These are phyloP conservation scores for Apis cerana DNA, from an alignment of 1,140 invertebrate species.

Conservation along the genomic window DNA sequence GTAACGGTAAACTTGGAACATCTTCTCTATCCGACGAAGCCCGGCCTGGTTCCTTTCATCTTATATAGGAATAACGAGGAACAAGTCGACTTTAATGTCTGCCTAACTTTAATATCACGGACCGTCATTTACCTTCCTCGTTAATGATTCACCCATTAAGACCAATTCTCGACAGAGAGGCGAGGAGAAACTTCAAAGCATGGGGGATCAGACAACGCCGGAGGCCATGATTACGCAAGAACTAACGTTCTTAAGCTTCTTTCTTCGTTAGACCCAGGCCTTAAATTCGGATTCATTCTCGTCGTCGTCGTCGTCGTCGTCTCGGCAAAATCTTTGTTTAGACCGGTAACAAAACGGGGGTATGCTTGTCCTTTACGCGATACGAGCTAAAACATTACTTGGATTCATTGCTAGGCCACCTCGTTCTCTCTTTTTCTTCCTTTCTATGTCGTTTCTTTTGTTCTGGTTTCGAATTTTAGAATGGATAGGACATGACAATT, in stretches of 20 bases:
- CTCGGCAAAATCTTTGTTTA: constrained; percentile 10
- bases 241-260: constrained; percentile 40
- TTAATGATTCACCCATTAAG: constrained; percentile 57
- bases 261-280: not conserved
- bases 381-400: not conserved
- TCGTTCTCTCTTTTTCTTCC: not conserved
- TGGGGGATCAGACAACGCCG: constrained; percentile 17
- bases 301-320: not conserved
- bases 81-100: constrained; percentile 51
- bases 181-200: constrained; percentile 39
- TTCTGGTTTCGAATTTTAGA: not conserved
- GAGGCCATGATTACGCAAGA: constrained; percentile 37
- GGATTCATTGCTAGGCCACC: not conserved
- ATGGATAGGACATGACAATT: not conserved
- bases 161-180: constrained; percentile 48
- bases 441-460: not conserved
- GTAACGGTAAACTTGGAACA: constrained; percentile 44
- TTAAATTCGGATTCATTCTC: not conserved
- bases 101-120: constrained; percentile 50
- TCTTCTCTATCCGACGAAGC: constrained; percentile 18
- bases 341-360: not conserved
- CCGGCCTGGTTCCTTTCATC: constrained; percentile 18
- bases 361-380: constrained; percentile 8
- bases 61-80: constrained; percentile 35
- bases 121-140: constrained; percentile 48